phyloP scores from a whole-genome alignment of 37 sponge, comb jelly and placozoan species.

The Chondrilla cf. caribensis region DNA sequence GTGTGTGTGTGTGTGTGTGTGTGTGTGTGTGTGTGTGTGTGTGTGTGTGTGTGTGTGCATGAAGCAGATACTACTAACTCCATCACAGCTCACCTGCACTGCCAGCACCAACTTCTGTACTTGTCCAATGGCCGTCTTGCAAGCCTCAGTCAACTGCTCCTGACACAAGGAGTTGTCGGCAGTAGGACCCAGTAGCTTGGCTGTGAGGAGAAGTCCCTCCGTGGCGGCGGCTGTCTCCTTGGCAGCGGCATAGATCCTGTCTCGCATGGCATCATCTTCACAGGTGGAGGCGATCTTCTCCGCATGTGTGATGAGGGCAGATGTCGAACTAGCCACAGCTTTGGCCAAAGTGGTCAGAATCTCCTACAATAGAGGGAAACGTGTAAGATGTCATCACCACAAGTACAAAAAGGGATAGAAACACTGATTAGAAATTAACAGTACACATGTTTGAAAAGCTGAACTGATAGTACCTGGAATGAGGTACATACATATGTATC shows the following conservation, averaged over 20 bases:
- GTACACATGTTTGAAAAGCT: no score
- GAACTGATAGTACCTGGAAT: no score
- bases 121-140: constrained; percentile 37
- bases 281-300: background rate
- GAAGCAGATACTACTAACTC: no score
- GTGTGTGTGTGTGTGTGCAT: background rate
- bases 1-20: no score
- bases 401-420: background rate
- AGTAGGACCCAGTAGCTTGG: constrained; percentile 46
- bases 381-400: background rate
- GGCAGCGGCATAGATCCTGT: constrained; percentile 3
- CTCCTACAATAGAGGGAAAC: constrained; percentile 1
- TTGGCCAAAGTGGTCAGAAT: constrained; percentile 14
- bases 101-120: constrained; percentile 28
- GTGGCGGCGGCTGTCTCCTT: constrained; percentile 11
- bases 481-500: no score
- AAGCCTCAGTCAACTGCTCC: constrained; percentile 69
- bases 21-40: no score
- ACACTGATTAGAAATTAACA: no score
- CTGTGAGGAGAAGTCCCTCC: constrained; percentile 25
- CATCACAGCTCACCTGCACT: constrained; percentile 25
- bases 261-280: constrained; percentile 7
- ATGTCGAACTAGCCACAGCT: background rate
- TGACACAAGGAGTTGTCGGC: constrained; percentile 55
- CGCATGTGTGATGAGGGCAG: background rate